These are phyloP conservation scores for Zaprionus tsacasi DNA, from an alignment of 1,140 invertebrate species.

Conservation along the genomic window DNA sequence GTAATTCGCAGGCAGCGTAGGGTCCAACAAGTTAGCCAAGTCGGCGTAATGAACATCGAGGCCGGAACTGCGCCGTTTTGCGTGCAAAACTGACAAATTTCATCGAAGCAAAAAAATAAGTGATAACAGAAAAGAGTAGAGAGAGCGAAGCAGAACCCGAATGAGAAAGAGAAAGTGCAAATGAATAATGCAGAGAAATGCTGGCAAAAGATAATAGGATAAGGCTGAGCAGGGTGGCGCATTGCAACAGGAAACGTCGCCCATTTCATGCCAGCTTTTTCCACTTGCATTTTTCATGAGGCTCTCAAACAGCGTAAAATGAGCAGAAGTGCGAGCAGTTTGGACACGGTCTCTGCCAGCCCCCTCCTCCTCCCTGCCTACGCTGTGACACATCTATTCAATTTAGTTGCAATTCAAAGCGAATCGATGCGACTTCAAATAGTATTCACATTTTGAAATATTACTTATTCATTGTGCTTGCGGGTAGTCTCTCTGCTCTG, in stretches of 20 bases:
- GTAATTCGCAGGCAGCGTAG: slow-evolving; percentile 58
- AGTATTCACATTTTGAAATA: slow-evolving; percentile 36
- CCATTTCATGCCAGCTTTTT: slow-evolving; percentile 74
- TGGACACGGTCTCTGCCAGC: too few relatives aligned
- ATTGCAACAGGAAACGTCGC: slow-evolving; percentile 64
- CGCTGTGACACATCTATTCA: background rate
- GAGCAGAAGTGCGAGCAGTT: slow-evolving; percentile 8
- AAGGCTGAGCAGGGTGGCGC: slow-evolving; percentile 37
- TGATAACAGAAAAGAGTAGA: slow-evolving; percentile 12
- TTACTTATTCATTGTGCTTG: slow-evolving; percentile 58
- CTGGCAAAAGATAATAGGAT: slow-evolving; percentile 64
- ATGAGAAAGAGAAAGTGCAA: slow-evolving; percentile 2
- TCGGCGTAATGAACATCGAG: slow-evolving; percentile 71
- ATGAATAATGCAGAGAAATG: slow-evolving; percentile 42
- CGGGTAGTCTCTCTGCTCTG: slow-evolving; percentile 8
- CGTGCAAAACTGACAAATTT: slow-evolving; percentile 60
- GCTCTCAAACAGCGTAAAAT: slow-evolving; percentile 44
- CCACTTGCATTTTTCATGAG: slow-evolving; percentile 75
- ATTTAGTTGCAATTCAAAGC: slow-evolving; percentile 6
- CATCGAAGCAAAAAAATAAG: slow-evolving; percentile 12
- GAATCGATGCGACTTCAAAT: slow-evolving; percentile 35
- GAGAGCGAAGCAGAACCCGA: background rate
- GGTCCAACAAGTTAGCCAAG: slow-evolving; percentile 49
- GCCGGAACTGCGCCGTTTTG: slow-evolving; percentile 75
- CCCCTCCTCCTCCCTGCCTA: background rate